Evolutionary conservation across 1,140 invertebrate species (phyloP).

Genomic region (Brachionus koreanus): DNA sequence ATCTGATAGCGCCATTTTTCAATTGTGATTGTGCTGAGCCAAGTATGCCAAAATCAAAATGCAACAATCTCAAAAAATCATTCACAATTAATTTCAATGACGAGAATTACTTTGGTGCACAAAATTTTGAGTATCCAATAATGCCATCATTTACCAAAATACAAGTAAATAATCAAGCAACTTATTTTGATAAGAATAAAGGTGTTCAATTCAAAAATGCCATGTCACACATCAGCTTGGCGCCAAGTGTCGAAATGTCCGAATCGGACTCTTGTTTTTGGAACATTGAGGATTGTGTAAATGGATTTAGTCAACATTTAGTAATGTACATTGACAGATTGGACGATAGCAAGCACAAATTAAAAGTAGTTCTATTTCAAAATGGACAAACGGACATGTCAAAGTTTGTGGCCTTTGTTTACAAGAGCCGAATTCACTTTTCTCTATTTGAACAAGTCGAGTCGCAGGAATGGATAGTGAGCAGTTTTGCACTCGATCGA

Average conservation of each 20-base stretch:
- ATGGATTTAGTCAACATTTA: constrained; percentile 22
- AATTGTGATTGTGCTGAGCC: constrained; percentile 42
- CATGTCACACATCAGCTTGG: background rate
- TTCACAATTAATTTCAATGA: constrained; percentile 21
- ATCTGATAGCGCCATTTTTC: constrained; percentile 20
- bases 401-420: constrained; percentile 24
- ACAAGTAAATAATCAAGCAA: background rate
- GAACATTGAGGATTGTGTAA: constrained; percentile 22
- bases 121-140: constrained; percentile 17
- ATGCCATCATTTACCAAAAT: constrained; percentile 35
- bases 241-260: background rate
- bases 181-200: background rate
- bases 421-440: constrained; percentile 4
- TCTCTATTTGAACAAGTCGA: background rate
- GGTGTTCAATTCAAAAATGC: background rate
- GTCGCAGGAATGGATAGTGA: constrained; percentile 24
- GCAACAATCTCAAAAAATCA: background rate
- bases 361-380: constrained; percentile 5
- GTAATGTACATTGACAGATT: constrained; percentile 25
- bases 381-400: constrained; percentile 27
- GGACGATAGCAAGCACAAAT: background rate
- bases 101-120: background rate
- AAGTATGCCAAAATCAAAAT: background rate
- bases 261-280: constrained; percentile 28
- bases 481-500: constrained; percentile 6